Evolutionary conservation across 1,140 invertebrate species (phyloP).

Genomic region (Drosophila insularis): DNA sequence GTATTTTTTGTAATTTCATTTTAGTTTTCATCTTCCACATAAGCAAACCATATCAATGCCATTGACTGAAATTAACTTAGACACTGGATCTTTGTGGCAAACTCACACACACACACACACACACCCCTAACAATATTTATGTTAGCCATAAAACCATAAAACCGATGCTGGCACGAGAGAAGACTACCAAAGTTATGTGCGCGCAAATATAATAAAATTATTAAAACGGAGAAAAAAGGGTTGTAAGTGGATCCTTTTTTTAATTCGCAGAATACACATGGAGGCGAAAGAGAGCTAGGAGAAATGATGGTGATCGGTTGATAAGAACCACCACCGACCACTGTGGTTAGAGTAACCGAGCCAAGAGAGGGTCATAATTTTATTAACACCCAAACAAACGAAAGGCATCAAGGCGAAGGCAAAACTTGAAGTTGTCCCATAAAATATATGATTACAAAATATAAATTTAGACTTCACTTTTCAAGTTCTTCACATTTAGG

Average conservation of each 20-base stretch:
- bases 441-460: conserved; percentile 79
- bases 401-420: conserved; percentile 27
- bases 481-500: conserved; percentile 43
- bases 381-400: conserved; percentile 69
- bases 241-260: conserved; percentile 61
- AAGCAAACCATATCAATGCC: conserved; percentile 57
- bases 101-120: conserved; percentile 2
- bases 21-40: conserved; percentile 19
- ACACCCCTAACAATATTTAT: conserved; percentile 57
- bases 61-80: conserved; percentile 51
- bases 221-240: conserved; percentile 55
- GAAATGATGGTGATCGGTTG: conserved; percentile 3
- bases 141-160: conserved; percentile 53
- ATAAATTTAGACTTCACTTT: conserved; percentile 68
- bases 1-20: conserved; percentile 31
- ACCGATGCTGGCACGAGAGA: conserved; percentile 8
- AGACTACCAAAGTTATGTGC: conserved; percentile 63
- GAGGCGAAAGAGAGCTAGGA: background rate
- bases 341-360: background rate
- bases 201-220: conserved; percentile 77
- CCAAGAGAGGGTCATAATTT: conserved; percentile 65
- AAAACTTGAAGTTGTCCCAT: conserved; percentile 62
- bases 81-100: conserved; percentile 20
- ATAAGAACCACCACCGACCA: conserved; percentile 2
- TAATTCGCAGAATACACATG: conserved; percentile 51